A percentile compares a stretch with the other conserved stretches of the same genome.
Conservation (phyloP, 2,888 invertebrate genomes). For the Zygaena filipendulae region DNA sequence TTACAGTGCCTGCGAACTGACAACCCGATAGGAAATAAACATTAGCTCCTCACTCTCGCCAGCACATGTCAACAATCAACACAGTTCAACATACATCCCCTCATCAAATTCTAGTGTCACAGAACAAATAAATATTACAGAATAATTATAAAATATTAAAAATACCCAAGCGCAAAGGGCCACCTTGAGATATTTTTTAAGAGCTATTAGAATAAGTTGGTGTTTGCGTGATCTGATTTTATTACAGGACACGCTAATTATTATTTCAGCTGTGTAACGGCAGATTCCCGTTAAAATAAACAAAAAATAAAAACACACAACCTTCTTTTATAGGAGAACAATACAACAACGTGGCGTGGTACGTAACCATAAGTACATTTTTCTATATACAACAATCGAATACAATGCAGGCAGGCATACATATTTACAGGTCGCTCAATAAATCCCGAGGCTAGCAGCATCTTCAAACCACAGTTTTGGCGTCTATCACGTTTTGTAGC, state of each 20-base stretch:
- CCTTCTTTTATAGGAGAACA: too few relatives aligned
- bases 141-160: slow-evolving; percentile 37
- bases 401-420: too few relatives aligned
- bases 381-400: too few relatives aligned
- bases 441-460: too few relatives aligned
- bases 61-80: slow-evolving; percentile 32
- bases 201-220: slow-evolving; percentile 41
- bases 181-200: slow-evolving; percentile 39
- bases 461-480: too few relatives aligned
- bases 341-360: too few relatives aligned
- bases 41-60: slow-evolving; percentile 44
- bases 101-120: slow-evolving; percentile 46
- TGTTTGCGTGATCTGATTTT: slow-evolving; percentile 32
- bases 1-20: slow-evolving; percentile 69
- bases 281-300: too few relatives aligned
- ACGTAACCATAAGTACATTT: too few relatives aligned
- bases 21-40: slow-evolving; percentile 69
- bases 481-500: too few relatives aligned
- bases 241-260: slow-evolving; percentile 29
- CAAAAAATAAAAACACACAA: too few relatives aligned
- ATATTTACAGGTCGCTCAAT: too few relatives aligned
- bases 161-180: slow-evolving; percentile 51
- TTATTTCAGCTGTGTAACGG: slow-evolving; percentile 25
- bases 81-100: too few relatives aligned
- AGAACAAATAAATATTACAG: slow-evolving; percentile 56